These are phyloP conservation scores for Nematolebias whitei DNA, from an alignment of 2,113 vertebrate genomes.

Conservation along the genomic window DNA sequence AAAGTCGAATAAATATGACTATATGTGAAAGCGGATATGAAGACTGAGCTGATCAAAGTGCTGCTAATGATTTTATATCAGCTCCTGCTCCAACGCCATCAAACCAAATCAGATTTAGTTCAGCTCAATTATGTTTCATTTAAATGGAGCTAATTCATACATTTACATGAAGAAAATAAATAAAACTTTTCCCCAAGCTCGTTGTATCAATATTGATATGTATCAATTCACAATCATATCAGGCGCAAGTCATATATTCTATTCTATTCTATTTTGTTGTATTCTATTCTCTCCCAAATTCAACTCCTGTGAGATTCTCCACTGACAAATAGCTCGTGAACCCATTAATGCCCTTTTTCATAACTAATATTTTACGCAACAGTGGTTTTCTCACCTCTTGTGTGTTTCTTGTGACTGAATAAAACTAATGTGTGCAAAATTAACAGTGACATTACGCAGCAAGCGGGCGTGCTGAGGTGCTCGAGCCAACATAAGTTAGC, in stretches of 20 bases:
- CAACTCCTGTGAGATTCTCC: neutral
- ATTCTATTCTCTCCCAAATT: too few species aligned
- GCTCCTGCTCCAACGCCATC: constrained; percentile 5
- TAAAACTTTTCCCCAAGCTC: too few species aligned
- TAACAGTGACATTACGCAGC: constrained; percentile 10
- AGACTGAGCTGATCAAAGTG: neutral
- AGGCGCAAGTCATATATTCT: too few species aligned
- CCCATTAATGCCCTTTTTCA: neutral
- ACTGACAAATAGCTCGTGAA: neutral
- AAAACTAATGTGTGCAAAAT: constrained; percentile 19
- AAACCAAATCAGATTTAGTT: neutral
- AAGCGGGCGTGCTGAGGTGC: neutral
- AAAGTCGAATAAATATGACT: constrained; percentile 27
- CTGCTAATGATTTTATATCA: constrained; percentile 14
- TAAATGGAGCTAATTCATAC: neutral
- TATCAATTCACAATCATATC: too few species aligned
- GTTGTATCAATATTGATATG: too few species aligned
- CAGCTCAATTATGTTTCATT: neutral
- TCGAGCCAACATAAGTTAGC: constrained; percentile 25
- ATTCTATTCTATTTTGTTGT: too few species aligned
- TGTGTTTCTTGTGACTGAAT: constrained; percentile 7
- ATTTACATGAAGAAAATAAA: constrained; percentile 1
- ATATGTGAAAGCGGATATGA: neutral
- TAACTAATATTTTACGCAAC: neutral
- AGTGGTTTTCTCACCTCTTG: constrained; percentile 2